These are phyloP conservation scores for Lagria hirta DNA, from an alignment of 2,888 invertebrate species.

Conservation along the genomic window DNA sequence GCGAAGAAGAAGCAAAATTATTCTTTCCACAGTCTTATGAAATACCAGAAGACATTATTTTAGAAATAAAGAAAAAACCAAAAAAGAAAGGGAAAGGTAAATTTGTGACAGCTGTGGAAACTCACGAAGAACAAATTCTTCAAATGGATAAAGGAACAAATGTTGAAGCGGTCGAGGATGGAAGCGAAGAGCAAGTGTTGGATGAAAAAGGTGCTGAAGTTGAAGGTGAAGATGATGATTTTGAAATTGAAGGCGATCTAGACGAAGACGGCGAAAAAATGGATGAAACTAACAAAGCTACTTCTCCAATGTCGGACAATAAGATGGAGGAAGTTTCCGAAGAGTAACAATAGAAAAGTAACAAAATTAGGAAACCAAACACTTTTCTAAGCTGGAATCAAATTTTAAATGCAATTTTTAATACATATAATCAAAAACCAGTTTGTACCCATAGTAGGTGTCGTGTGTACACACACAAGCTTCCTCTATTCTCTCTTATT, in stretches of 20 bases:
- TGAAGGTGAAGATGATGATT: constrained; percentile 42
- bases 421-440: too few species aligned
- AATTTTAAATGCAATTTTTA: too few species aligned
- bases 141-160: constrained; percentile 28
- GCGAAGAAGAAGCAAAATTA: constrained; percentile 62
- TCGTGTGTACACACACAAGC: too few species aligned
- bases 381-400: too few species aligned
- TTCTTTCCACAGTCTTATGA: constrained; percentile 72
- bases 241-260: constrained; percentile 37
- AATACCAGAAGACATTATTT: constrained; percentile 54
- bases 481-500: too few species aligned
- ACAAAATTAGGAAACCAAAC: too few species aligned
- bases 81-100: constrained; percentile 49
- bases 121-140: constrained; percentile 21
- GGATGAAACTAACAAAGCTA: constrained; percentile 55
- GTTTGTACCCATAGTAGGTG: too few species aligned
- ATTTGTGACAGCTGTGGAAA: constrained; percentile 11
- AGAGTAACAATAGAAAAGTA: too few species aligned
- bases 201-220: constrained; percentile 30
- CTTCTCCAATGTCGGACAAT: constrained; percentile 56
- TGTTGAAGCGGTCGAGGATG: constrained; percentile 26
- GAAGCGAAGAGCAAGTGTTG: constrained; percentile 20
- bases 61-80: constrained; percentile 59
- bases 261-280: constrained; percentile 35
- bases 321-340: constrained; percentile 5